phyloP scores from a whole-genome alignment of 2,797 vertebrate genomes.

The Graptemys geographica region DNA sequence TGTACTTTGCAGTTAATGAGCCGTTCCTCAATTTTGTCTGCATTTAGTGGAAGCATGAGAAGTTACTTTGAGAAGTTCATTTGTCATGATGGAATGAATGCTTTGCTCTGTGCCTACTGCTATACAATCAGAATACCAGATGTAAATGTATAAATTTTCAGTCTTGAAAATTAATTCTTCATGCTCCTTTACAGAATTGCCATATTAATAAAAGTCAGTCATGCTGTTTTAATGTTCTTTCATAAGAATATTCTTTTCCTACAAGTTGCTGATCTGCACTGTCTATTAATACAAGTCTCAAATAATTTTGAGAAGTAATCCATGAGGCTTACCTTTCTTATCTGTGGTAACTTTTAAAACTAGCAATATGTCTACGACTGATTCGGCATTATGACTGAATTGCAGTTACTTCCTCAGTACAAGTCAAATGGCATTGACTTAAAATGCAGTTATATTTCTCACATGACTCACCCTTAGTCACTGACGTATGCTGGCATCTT shows the following conservation, averaged over 20 bases:
- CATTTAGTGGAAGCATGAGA: not conserved
- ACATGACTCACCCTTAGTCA: not conserved
- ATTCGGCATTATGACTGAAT: not conserved
- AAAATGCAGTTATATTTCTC: not conserved
- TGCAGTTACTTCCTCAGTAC: not conserved
- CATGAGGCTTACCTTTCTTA: constrained; percentile 17
- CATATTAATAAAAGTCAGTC: not conserved
- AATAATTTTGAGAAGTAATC: constrained; percentile 22
- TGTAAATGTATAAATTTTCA: not conserved
- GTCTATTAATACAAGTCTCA: constrained; percentile 22
- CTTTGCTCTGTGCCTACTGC: not conserved
- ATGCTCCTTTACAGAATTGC: not conserved
- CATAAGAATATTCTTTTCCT: not conserved
- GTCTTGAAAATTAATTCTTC: not conserved
- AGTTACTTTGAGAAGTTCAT: constrained; percentile 6
- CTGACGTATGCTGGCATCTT: not conserved
- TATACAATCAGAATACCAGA: not conserved
- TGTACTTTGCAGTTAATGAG: constrained; percentile 27
- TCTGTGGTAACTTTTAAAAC: constrained; percentile 20
- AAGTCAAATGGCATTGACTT: not conserved
- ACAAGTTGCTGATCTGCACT: not conserved
- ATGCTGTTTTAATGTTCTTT: not conserved
- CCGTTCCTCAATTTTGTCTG: not conserved
- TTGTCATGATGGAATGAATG: not conserved
- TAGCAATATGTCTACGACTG: not conserved